Evolutionary conservation across 2,888 invertebrate species (phyloP).

Genomic region (Globia sparganii): DNA sequence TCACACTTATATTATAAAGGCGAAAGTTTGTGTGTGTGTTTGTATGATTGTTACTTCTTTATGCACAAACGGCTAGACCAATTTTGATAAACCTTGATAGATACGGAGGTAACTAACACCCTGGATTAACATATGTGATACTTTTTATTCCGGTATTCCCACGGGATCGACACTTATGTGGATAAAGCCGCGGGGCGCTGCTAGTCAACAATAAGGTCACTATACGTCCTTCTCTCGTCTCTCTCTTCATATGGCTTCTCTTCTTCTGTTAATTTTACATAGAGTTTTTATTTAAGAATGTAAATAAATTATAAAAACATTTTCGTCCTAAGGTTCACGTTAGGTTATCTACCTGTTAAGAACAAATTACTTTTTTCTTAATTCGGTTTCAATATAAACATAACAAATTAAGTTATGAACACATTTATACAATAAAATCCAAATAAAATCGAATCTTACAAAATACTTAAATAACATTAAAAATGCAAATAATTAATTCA

Average conservation of each 20-base stretch:
- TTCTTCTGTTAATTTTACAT: background rate
- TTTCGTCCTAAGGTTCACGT: background rate
- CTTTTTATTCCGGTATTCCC: no score
- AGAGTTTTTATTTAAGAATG: background rate
- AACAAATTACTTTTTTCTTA: background rate
- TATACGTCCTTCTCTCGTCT: background rate
- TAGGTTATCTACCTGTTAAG: background rate
- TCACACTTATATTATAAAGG: no score
- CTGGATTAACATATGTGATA: no score
- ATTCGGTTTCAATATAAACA: background rate
- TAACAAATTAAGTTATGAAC: background rate
- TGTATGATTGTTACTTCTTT: no score
- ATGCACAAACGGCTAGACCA: no score
- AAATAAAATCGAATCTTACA: slow-evolving; percentile 24
- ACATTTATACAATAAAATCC: background rate
- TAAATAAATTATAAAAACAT: background rate
- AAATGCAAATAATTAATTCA: slow-evolving; percentile 19
- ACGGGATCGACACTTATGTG: no score
- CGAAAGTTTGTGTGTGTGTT: no score
- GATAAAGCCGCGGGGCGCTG: no score
- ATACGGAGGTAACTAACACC: no score
- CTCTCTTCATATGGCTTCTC: background rate
- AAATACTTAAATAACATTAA: slow-evolving; percentile 9
- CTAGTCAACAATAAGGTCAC: background rate
- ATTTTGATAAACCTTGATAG: no score